Conservation (phyloP, 1,140 invertebrate species). For the Cotesia chilonis region DNA sequence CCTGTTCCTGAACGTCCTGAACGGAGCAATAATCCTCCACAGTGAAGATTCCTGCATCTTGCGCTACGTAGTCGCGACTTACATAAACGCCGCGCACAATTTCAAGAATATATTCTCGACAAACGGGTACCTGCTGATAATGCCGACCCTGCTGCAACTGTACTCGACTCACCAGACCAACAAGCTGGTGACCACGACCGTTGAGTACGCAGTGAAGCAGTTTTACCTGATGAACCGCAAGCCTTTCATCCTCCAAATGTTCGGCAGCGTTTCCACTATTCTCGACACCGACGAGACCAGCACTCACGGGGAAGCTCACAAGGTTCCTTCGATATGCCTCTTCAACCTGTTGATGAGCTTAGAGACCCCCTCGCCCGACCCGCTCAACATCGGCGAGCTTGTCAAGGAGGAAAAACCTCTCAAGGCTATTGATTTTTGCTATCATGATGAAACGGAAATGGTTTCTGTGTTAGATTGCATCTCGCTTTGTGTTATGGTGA, state of each 20-base stretch:
- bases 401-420: constrained; percentile 96
- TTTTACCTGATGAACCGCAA: constrained; percentile 98
- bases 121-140: constrained; percentile 96
- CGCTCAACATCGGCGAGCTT: constrained; percentile 92
- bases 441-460: constrained; percentile 94
- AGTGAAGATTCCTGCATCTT: constrained; percentile 96
- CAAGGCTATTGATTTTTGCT: constrained; percentile 96
- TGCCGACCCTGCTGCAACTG: constrained; percentile 95
- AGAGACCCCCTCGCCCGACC: constrained; percentile 92
- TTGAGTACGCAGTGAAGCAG: constrained; percentile 98
- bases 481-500: constrained; percentile 95
- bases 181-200: constrained; percentile 90
- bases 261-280: constrained; percentile 96
- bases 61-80: constrained; percentile 94
- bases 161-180: constrained; percentile 99
- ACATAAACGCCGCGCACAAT: constrained; percentile 96
- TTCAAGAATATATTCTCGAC: constrained; percentile 99
- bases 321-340: constrained; percentile 88
- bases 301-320: constrained; percentile 88
- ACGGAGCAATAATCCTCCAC: constrained; percentile 95
- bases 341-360: constrained; percentile 92
- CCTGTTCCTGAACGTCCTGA: constrained; percentile 96
- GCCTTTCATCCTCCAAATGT: constrained; percentile 98
- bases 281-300: constrained; percentile 91
- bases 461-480: constrained; percentile 94